Percentiles rank a stretch among this genome's conserved stretches.
Conservation (phyloP, 1,140 invertebrate species). For the Sarcophaga bullata region DNA sequence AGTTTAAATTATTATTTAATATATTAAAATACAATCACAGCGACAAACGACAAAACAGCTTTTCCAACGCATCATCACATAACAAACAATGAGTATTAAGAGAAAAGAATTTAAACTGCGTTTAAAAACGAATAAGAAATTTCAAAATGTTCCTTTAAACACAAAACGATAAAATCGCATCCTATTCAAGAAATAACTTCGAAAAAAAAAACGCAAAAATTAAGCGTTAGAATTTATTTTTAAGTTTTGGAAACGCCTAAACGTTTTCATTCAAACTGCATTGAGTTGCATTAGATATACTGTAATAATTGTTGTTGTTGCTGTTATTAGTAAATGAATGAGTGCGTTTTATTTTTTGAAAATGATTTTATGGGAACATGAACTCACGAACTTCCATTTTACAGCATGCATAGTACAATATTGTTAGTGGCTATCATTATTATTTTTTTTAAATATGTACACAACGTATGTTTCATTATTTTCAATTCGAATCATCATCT, state of each 20-base stretch:
- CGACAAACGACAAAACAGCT: neutral
- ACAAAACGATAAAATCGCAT: too few species aligned
- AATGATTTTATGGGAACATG: neutral
- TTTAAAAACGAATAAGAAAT: too few species aligned
- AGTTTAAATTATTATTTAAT: neutral
- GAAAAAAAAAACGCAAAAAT: too few species aligned
- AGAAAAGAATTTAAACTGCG: too few species aligned
- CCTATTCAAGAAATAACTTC: too few species aligned
- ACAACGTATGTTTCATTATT: too few species aligned
- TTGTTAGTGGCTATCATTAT: neutral
- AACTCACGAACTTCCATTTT: neutral
- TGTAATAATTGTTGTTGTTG: conserved; percentile 2
- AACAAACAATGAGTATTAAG: too few species aligned
- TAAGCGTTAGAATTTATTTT: neutral
- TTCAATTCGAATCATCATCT: too few species aligned
- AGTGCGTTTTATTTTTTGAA: neutral
- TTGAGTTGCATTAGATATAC: neutral
- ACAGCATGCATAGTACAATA: conserved; percentile 2
- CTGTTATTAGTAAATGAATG: neutral
- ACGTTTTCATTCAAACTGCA: neutral
- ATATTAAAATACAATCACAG: neutral
- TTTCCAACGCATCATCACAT: too few species aligned
- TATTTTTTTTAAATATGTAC: too few species aligned
- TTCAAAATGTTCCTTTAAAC: too few species aligned
- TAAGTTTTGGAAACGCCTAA: neutral